Base-by-base conservation (phyloP, 2,113 vertebrate species). In the Nanorana parkeri region DNA sequence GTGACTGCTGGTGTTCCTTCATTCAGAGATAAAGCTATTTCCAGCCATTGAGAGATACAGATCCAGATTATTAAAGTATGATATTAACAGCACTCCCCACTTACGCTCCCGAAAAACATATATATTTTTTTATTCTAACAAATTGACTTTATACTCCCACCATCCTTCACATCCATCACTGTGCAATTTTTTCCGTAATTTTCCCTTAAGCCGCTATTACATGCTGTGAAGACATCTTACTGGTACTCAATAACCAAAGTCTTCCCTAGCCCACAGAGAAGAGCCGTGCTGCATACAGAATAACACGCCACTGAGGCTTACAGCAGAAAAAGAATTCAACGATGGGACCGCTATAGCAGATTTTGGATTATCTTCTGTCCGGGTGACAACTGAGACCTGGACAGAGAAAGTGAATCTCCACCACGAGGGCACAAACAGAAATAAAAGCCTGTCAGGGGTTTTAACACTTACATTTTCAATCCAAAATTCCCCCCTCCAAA, bases 31-130 rank as follows among this genome's bases (percentile, higher is more conserved):
- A 83, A 83, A 83, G 63, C 80, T 68, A 71, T 66, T 68, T 83
- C 76, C 80, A 75, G 51, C 29, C 71, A 52, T 76, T 72, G 60
- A 61, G 52, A 83, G 80, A 83, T 83, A 83, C 71, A 68, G 52
- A 76, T 83, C 71, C 80, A 63, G 58, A 76, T 83, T 83, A 83
- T 83, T 83, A 83, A 68, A 75, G 80, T 68, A 65, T 76, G 28
- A 58, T 83, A 83, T 83, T 83, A 83, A 76, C 80, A 60, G 80
- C 63, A 52, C 63, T 76, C 63, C 19, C 71, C 80, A 76, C 80
- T 83, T 83, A 81, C 11, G 41, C 58, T 32, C 16, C n/a, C 17
- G 69, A 76, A 82, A 75, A 83, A 56, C 71, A 83, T 76, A 67
- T 73, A 73, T 72, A 63, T 81, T 66, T 82, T 81, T 76, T 68